phyloP scores from a whole-genome alignment of 35 echinoderm and acorn worm species.

The Apostichopus californicus region DNA sequence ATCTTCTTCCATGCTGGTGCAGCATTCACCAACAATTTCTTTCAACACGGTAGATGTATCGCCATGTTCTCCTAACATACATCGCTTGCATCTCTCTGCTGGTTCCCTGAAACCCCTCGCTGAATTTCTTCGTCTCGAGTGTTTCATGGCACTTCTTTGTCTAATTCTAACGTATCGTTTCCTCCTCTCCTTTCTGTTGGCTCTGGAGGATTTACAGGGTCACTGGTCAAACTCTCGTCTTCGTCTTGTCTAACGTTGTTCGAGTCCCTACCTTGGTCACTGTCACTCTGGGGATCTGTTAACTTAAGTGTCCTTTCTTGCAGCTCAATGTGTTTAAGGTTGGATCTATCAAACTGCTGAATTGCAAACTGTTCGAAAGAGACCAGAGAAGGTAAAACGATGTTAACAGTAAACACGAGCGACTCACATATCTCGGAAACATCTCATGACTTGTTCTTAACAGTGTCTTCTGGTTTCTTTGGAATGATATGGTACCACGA shows the following conservation, averaged over 20 bases:
- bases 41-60: too few relatives aligned
- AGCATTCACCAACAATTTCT: too few relatives aligned
- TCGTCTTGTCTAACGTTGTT: background rate
- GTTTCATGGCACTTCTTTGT: background rate
- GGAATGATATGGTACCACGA: too few relatives aligned
- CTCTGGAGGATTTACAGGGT: background rate
- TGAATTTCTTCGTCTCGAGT: background rate
- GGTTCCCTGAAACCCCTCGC: too few relatives aligned
- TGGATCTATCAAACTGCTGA: slow-evolving; percentile 37
- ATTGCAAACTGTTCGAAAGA: slow-evolving; percentile 1
- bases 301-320: background rate
- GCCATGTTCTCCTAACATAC: too few relatives aligned
- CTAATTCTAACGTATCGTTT: background rate
- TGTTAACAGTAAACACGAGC: too few relatives aligned
- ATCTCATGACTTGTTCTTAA: too few relatives aligned
- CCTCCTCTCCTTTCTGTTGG: background rate
- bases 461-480: too few relatives aligned
- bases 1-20: too few relatives aligned
- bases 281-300: background rate
- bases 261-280: background rate
- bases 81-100: too few relatives aligned
- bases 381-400: too few relatives aligned
- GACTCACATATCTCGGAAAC: too few relatives aligned
- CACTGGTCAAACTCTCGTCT: background rate
- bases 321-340: slow-evolving; percentile 14